These are phyloP conservation scores for Paraplagusia blochii DNA, from an alignment of 2,113 vertebrate species.

Conservation along the genomic window DNA sequence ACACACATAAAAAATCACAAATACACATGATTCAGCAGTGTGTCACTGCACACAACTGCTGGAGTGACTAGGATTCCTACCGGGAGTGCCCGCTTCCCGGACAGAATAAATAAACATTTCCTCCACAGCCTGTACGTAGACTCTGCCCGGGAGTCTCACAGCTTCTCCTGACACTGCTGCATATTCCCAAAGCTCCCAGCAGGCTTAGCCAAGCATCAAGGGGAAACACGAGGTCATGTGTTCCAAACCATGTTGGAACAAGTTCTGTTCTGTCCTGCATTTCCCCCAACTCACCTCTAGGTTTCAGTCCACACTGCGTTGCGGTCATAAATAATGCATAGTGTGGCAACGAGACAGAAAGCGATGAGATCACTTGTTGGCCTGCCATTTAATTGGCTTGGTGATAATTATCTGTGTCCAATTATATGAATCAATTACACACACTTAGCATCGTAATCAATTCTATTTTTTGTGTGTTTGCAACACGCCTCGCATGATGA, in stretches of 20 bases:
- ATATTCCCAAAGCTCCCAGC: constrained; percentile 50
- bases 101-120: constrained; percentile 60
- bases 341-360: constrained; percentile 36
- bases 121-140: constrained; percentile 37
- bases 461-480: constrained; percentile 52
- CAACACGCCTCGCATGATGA: constrained; percentile 41
- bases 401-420: constrained; percentile 64
- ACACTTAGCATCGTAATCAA: constrained; percentile 53
- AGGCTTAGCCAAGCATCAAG: constrained; percentile 45
- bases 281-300: constrained; percentile 17
- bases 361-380: constrained; percentile 47
- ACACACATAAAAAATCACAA: too few species aligned
- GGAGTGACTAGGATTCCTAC: constrained; percentile 36
- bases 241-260: constrained; percentile 55
- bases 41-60: constrained; percentile 13
- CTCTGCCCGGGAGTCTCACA: constrained; percentile 55
- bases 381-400: constrained; percentile 56
- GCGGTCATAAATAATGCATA: constrained; percentile 49
- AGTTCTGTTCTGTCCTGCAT: constrained; percentile 24
- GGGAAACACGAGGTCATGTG: constrained; percentile 48
- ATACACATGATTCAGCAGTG: neutral
- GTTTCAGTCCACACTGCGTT: constrained; percentile 17
- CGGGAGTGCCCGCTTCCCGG: constrained; percentile 42
- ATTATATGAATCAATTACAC: constrained; percentile 63
- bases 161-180: constrained; percentile 64